Base-by-base conservation (phyloP, 1,140 invertebrate species). In the Uloborus diversus region DNA sequence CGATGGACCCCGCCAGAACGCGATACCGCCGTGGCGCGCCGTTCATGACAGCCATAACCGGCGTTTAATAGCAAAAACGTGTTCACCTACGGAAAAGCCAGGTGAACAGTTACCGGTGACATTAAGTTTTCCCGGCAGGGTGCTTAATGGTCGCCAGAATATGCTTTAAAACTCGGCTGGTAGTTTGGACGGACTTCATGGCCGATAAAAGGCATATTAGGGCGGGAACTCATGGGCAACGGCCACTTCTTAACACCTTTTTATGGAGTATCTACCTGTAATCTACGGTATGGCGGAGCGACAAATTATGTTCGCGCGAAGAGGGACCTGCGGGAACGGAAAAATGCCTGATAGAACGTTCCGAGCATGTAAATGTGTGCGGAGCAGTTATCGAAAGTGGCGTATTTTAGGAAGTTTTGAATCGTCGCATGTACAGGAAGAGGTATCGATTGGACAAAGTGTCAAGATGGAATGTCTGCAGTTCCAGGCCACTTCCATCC, bases 1-100 rank as follows among this genome's bases (percentile, higher is more conserved):
- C 30, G 59, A 62, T 62, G 59, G 70, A 49, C 56, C 25, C 49
- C n/a, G 13, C 20, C 37, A 42, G n/a, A n/a, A n/a, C n/a, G n/a
- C n/a, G n/a, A n/a, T n/a, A n/a, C n/a, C n/a, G 37, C 37, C 37
- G 66, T 49, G 25, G 23, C 49, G 13, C 66, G 49, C 66, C 17
- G 28, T 71, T 71, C 53, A 71, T 71, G 69, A 56, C n/a, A n/a
- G 35, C 20, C 57, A 73, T 73, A 73, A 73, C 70, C 49, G 11
- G 57, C 66, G 28, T 62, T 73, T 73, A 73, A 73, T 73, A 57
- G 70, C 70, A 62, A 73, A 73, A 71, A 62, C 70, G 70, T 73
- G 70, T 73, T 73, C 70, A 73, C 70, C 70, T 42, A 33, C 37
- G 57, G 35, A 61, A 51, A 62, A 73, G 70, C 62, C 70, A 73